Base-by-base conservation (phyloP, 2,113 vertebrate species). In the Amblyornis subalaris region DNA sequence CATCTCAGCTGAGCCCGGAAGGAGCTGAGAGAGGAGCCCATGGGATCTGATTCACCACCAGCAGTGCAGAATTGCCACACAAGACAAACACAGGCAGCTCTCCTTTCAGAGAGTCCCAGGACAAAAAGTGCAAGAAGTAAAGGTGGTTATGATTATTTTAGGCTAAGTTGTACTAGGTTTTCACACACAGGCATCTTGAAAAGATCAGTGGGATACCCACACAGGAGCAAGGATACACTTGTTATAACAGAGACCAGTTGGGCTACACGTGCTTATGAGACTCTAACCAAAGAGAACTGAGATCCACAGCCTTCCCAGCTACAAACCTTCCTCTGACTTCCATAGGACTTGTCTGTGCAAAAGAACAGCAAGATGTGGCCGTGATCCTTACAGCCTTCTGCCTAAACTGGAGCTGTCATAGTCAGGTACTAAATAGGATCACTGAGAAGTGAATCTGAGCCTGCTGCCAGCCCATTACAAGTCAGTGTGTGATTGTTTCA, bases 401-500 rank as follows among this genome's bases (percentile, higher is more conserved):
- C 33, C 60, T 94, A 85, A 81, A 77, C 10, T 38, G 48, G 33
- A 94, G 73, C 22, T 96, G 48, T 85, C 94, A 45, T 66, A 85
- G 76, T 89, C 80, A 94, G 92, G 65, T 18, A 28, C 42, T 66
- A 76, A 93, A 47, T 1, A 35, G 61, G 88, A 61, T 84, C 85
- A 75, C 94, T 91, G 67, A 61, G 90, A 91, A 81, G 74, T 2
- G 7, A 92, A 77, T 81, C 55, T 66, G 67, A 91, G 60, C 71
- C 76, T 96, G 93, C 72, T 96, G 79, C 78, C 93, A 95, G 23
- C 31, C 31, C 70, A 15, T 74, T 97, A 71, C 85, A 84, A 88
- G 58, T 78, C 84, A 94, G 64, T 20, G 70, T 87, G 83, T 84
- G 28, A 5, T 6, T 76, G 77, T 72, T 55, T 86, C 91, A 79